Percentiles rank a stretch among this genome's conserved stretches.
phyloP scores from a whole-genome alignment of 2,113 vertebrate genomes.

The Daubentonia madagascariensis region DNA sequence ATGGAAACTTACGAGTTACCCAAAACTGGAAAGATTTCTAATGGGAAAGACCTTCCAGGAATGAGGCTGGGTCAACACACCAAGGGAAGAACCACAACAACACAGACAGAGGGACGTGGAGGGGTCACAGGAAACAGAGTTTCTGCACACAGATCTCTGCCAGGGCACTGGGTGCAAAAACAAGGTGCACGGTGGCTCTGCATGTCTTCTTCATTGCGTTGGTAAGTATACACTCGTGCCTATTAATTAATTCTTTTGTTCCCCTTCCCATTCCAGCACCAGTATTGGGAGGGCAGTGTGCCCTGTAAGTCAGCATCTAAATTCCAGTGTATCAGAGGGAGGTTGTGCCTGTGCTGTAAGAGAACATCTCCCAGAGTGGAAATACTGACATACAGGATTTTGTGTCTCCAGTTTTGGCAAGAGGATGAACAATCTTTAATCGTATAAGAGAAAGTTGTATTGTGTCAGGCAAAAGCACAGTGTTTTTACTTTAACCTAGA shows the following conservation, averaged over 20 bases:
- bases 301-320: background rate
- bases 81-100: too few relatives aligned
- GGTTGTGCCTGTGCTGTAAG: accelerated
- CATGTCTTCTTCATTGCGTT: background rate
- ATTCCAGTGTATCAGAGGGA: background rate
- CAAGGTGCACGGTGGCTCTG: too few relatives aligned
- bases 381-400: accelerated
- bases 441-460: accelerated
- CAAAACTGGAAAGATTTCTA: background rate
- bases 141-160: too few relatives aligned
- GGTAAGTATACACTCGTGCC: background rate
- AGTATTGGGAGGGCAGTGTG: accelerated
- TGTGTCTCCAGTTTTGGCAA: background rate
- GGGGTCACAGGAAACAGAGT: accelerated
- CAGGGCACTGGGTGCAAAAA: too few relatives aligned
- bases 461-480: background rate
- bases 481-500: background rate
- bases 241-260: too few relatives aligned
- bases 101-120: background rate
- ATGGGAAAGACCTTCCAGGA: background rate
- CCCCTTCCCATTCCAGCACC: background rate
- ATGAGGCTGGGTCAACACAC: background rate
- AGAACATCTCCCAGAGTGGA: background rate
- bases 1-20: background rate
- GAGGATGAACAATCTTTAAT: too few relatives aligned